These are phyloP conservation scores for Lampris incognitus DNA, from an alignment of 2,113 vertebrate species.

Conservation along the genomic window DNA sequence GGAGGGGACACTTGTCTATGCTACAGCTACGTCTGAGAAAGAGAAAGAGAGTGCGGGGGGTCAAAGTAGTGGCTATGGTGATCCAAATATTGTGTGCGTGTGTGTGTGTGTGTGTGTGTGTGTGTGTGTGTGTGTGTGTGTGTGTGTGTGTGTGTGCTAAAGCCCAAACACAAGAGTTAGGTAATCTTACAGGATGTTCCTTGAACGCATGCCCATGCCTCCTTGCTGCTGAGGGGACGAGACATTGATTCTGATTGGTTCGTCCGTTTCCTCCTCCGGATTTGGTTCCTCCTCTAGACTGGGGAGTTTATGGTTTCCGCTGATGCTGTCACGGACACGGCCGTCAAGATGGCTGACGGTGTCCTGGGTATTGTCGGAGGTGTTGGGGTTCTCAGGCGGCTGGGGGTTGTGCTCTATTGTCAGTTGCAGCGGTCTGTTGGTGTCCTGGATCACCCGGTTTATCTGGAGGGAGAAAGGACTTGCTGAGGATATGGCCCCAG, in stretches of 20 bases:
- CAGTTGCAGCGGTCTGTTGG: constrained; percentile 90
- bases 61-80: neutral
- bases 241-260: constrained; percentile 63
- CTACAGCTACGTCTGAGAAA: constrained; percentile 92
- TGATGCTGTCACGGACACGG: constrained; percentile 40
- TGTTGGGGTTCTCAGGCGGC: constrained; percentile 34
- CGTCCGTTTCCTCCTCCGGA: constrained; percentile 60
- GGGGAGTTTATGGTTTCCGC: constrained; percentile 53
- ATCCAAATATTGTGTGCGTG: neutral
- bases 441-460: constrained; percentile 90
- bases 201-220: constrained; percentile 60
- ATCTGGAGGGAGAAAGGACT: constrained; percentile 79
- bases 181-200: constrained; percentile 82
- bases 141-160: neutral
- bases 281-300: constrained; percentile 72
- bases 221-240: constrained; percentile 66
- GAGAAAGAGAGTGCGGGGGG: neutral
- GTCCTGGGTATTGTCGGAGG: constrained; percentile 22
- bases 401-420: constrained; percentile 93
- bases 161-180: neutral
- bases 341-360: constrained; percentile 22
- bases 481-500: neutral
- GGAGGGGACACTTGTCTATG: constrained; percentile 89
- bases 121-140: no score
- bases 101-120: no score